Base-by-base conservation (phyloP, 2,113 vertebrate species). In the Empidonax traillii region DNA sequence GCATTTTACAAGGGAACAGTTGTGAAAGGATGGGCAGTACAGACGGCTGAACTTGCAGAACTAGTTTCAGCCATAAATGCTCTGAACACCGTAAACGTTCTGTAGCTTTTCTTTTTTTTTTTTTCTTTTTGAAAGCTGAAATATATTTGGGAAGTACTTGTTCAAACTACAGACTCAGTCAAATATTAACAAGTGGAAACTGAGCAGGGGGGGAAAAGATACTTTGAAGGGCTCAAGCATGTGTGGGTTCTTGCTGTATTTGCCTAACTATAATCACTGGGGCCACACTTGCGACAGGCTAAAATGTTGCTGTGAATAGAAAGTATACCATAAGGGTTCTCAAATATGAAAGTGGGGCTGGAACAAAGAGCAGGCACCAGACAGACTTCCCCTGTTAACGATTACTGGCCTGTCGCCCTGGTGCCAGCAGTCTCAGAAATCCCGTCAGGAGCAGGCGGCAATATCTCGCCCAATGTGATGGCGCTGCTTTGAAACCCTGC, bases 341-440 rank as follows among this genome's bases (percentile, higher is more conserved):
- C 92, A 97, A 97, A 97, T 97, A 96, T 39, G 85, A 97, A 96
- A 97, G 97, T 95, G 91, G 94, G 86, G 74, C 85, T 97, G 95
- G 94, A 97, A 98, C 97, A 98, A 97, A 98, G 96, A 96, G 93
- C 95, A 98, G 96, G 96, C 94, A 97, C 77, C 96, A 96, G 97
- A 96, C 97, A 97, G 96, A 97, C 96, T 97, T 98, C 96, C 97
- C 97, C 93, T 97, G 97, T 98, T 98, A 98, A 96, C 94, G 96
- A 98, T 96, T 98, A 97, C 95, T 15, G 84, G 56, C 23, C 23
- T 97, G 97, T 98, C 97, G 95, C 95, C 85, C 94, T 97, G 97
- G 96, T 97, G 98, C 98, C 97, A 98, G 96, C 95, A 95, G 97
- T 98, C 97, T 97, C 97, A 94, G 96, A 77, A 96, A 93, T 79